Conservation (phyloP, 2,888 invertebrate genomes). For the Yponomeuta cagnagella region DNA sequence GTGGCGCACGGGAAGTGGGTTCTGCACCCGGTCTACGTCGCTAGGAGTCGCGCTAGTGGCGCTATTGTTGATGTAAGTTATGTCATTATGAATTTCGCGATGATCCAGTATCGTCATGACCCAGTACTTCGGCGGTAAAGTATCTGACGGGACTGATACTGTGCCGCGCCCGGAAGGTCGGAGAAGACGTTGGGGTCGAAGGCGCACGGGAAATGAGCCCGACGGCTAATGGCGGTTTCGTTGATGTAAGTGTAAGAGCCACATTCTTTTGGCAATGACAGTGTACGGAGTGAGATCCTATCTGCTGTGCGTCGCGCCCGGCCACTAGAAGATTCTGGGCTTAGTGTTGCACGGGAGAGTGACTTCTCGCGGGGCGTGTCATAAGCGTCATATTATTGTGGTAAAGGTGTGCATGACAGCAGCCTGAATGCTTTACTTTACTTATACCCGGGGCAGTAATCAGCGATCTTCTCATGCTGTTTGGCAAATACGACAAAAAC, state of each 20-base stretch:
- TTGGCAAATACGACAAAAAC: no score
- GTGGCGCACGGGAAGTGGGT: slow-evolving; percentile 94
- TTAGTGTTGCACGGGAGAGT: slow-evolving; percentile 88
- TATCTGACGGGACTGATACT: slow-evolving; percentile 65
- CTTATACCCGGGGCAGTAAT: no score
- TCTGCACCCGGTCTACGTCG: slow-evolving; percentile 86
- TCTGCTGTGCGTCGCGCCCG: no score
- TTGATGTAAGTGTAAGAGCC: slow-evolving; percentile 67
- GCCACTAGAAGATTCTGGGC: slow-evolving; percentile 84
- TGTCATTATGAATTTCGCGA: background rate
- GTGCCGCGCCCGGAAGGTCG: slow-evolving; percentile 73
- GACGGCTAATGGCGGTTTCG: slow-evolving; percentile 76
- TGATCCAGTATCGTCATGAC: no score
- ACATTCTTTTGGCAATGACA: no score
- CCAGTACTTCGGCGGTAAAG: slow-evolving; percentile 29
- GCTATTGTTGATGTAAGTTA: slow-evolving; percentile 77
- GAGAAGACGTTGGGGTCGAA: slow-evolving; percentile 92
- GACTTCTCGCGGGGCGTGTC: no score
- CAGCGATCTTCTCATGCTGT: no score
- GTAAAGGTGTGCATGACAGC: no score
- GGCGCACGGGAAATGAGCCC: slow-evolving; percentile 91
- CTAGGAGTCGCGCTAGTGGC: slow-evolving; percentile 77
- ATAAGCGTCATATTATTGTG: no score
- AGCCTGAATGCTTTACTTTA: no score
- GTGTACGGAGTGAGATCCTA: no score